These are phyloP conservation scores for Heptranchias perlo DNA, from an alignment of 2,113 vertebrate species.

Conservation along the genomic window DNA sequence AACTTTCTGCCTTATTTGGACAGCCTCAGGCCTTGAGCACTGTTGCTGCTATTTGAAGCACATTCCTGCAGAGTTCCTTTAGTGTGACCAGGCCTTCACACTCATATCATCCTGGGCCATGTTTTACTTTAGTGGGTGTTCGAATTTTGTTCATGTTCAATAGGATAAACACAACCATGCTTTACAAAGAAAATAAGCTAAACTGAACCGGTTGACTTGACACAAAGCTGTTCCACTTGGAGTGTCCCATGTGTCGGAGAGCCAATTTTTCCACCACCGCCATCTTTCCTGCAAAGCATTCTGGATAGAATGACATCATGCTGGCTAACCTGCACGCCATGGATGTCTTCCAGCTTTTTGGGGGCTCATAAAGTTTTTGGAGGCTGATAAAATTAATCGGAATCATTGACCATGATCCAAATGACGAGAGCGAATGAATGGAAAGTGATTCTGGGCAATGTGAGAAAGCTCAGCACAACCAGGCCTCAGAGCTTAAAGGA, in stretches of 20 bases:
- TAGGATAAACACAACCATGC: not conserved
- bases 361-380: not conserved
- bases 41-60: slow-evolving; percentile 21
- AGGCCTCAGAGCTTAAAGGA: not conserved
- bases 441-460: not conserved
- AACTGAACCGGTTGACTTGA: not conserved
- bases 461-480: not conserved
- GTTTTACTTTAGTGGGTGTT: not conserved
- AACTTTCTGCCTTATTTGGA: slow-evolving; percentile 33
- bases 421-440: no score
- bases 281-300: not conserved
- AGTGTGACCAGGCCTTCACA: not conserved
- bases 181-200: not conserved
- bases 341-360: not conserved
- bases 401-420: not conserved
- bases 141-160: not conserved
- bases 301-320: not conserved
- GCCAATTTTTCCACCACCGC: not conserved
- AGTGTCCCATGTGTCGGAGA: not conserved
- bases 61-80: slow-evolving; percentile 24
- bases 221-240: not conserved
- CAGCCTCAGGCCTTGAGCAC: not conserved
- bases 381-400: not conserved
- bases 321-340: not conserved
- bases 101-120: not conserved